Conservation (phyloP, 2,888 invertebrate genomes). For the Mylabris sibirica region DNA sequence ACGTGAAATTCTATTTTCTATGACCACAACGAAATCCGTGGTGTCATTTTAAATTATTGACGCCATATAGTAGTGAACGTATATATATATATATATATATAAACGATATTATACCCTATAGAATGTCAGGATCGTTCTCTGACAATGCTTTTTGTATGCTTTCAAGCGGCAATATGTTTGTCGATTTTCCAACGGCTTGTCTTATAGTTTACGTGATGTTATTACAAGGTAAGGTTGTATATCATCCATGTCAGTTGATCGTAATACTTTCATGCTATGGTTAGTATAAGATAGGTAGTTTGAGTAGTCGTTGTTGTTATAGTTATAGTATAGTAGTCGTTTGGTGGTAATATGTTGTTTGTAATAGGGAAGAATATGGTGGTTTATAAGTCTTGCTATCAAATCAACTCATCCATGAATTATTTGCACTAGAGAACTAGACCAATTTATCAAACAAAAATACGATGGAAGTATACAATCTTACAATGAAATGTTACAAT, state of each 20-base stretch:
- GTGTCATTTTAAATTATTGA: slow-evolving; percentile 37
- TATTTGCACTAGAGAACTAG: not conserved
- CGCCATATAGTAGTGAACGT: slow-evolving; percentile 25
- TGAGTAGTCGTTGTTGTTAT: not conserved
- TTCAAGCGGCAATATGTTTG: slow-evolving; percentile 50
- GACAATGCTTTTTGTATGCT: slow-evolving; percentile 45
- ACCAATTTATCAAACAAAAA: not conserved
- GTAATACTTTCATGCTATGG: slow-evolving; percentile 50
- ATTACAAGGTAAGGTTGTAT: slow-evolving; percentile 55
- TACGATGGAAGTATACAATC: no score
- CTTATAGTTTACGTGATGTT: slow-evolving; percentile 57
- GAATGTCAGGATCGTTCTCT: slow-evolving; percentile 32
- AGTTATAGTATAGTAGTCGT: no score
- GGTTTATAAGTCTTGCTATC: slow-evolving; percentile 1
- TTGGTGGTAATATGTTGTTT: not conserved
- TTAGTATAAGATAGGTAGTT: not conserved
- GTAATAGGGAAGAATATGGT: not conserved
- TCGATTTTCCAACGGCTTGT: slow-evolving; percentile 51
- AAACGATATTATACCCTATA: slow-evolving; percentile 29
- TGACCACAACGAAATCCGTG: slow-evolving; percentile 25
- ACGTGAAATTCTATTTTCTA: not conserved
- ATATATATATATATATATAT: no score
- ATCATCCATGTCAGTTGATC: slow-evolving; percentile 54
- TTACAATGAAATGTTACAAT: not conserved
- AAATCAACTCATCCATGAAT: slow-evolving; percentile 2